Evolutionary conservation across 2,888 invertebrate genomes (phyloP), one percentile per base, ranked within the genome.

Genomic region (Apamea sordens): DNA sequence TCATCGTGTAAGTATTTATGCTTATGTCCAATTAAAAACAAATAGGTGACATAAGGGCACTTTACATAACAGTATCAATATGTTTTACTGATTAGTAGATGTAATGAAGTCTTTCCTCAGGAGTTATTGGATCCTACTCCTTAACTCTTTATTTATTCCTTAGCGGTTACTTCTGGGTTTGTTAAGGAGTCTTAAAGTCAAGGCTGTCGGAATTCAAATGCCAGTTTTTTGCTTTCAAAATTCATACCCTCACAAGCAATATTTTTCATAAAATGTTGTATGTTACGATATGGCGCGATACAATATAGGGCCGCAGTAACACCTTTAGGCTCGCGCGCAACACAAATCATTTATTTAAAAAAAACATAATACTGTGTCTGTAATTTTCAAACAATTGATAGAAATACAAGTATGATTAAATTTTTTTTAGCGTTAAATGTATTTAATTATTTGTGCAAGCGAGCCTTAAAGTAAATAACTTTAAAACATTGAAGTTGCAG

Each of bases 1-100:
- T 93, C 95, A 32, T 94, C 96, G 91, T 93, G 96, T 96, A 94
- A 96, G 96, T 92, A 77, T 69, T 61, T 24, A 32, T 63, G 10
- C 36, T 59, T 59, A 11, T 65, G 0, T n/a, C 7, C 36, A 47
- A 74, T 47, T 47, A 28, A 18, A 13, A 6, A 3, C 0, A 32
- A 41, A 59, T 44, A 72, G 1, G 15, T 28, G 13, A 28, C 8
- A 18, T 47, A n/a, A n/a, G n/a, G 24, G 10, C 41, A 24, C 18
- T 44, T 44, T 28, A 74, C 50, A 13, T 32, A 70, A 36, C 5
- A 50, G 8, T 36, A 32, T n/a, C 24, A 53, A 36, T 32, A 6
- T 18, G 6, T 70, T 53, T 21, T 18, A 53, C 53, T 32, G 3
- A 10, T 53, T 32, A 24, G 15, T 4, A 24, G 21, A 69, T 8